A percentile compares a stretch with the other conserved stretches of the same genome.
Conservation (phyloP, 2,888 invertebrate genomes). For the Lypha dubia region DNA sequence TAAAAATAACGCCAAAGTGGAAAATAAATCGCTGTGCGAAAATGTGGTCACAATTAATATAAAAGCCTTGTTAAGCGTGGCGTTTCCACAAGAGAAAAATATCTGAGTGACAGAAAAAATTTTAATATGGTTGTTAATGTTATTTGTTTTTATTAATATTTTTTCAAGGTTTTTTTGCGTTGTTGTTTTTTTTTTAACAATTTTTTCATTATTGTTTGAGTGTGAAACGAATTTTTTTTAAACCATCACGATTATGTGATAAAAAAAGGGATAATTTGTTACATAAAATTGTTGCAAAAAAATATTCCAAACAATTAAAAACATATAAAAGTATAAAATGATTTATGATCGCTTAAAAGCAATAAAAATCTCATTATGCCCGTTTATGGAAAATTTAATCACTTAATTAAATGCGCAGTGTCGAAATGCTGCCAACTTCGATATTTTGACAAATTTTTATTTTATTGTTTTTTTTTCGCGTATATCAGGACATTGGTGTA, state of each 20-base stretch:
- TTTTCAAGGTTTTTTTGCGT: constrained; percentile 11
- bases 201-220: constrained; percentile 51
- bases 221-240: constrained; percentile 45
- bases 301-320: constrained; percentile 25
- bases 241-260: constrained; percentile 68
- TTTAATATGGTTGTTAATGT: constrained; percentile 38
- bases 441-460: not conserved
- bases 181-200: constrained; percentile 12
- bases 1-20: not conserved
- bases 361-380: not conserved
- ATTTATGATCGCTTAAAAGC: constrained; percentile 40
- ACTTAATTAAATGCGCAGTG: not conserved
- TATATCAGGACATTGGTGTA: too few relatives aligned
- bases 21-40: constrained; percentile 19
- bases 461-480: too few relatives aligned
- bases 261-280: constrained; percentile 68
- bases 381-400: constrained; percentile 18
- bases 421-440: not conserved
- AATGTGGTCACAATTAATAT: constrained; percentile 66
- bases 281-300: constrained; percentile 59
- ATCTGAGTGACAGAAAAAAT: constrained; percentile 21
- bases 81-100: constrained; percentile 7
- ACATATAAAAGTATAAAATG: constrained; percentile 21
- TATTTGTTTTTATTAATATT: constrained; percentile 39
- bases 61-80: constrained; percentile 47